phyloP scores from a whole-genome alignment of 2,888 invertebrate genomes.

The Leucophenga montana region DNA sequence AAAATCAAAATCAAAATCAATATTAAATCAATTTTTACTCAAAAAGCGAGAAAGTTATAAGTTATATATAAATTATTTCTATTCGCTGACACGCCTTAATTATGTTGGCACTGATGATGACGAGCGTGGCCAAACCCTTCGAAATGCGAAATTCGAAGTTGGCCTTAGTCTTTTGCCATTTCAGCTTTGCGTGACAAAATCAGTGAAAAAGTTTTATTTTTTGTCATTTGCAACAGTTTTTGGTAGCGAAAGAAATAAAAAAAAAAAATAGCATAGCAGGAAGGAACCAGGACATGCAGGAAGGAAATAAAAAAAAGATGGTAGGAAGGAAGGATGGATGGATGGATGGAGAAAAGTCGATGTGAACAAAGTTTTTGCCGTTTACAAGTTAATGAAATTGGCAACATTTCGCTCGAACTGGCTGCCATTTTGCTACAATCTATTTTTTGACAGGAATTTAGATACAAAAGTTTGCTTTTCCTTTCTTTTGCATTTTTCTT shows the following conservation, averaged over 20 bases:
- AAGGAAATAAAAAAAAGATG: neutral
- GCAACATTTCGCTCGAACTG: slow-evolving; percentile 39
- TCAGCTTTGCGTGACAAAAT: slow-evolving; percentile 20
- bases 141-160: neutral
- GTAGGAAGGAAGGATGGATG: slow-evolving; percentile 11
- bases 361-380: slow-evolving; percentile 35
- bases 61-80: slow-evolving; percentile 9
- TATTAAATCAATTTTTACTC: slow-evolving; percentile 43
- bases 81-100: slow-evolving; percentile 17
- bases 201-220: slow-evolving; percentile 16
- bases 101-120: slow-evolving; percentile 14
- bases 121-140: neutral
- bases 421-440: slow-evolving; percentile 1
- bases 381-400: slow-evolving; percentile 57
- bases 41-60: neutral
- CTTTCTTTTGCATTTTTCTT: neutral
- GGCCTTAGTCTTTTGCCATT: neutral
- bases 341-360: slow-evolving; percentile 32
- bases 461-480: slow-evolving; percentile 1
- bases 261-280: neutral
- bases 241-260: neutral
- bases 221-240: slow-evolving; percentile 12
- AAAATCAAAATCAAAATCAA: slow-evolving; percentile 52
- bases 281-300: neutral
- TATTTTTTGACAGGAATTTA: neutral